These are phyloP conservation scores for Noctua pronuba DNA, from an alignment of 2,888 invertebrate species.

Conservation along the genomic window DNA sequence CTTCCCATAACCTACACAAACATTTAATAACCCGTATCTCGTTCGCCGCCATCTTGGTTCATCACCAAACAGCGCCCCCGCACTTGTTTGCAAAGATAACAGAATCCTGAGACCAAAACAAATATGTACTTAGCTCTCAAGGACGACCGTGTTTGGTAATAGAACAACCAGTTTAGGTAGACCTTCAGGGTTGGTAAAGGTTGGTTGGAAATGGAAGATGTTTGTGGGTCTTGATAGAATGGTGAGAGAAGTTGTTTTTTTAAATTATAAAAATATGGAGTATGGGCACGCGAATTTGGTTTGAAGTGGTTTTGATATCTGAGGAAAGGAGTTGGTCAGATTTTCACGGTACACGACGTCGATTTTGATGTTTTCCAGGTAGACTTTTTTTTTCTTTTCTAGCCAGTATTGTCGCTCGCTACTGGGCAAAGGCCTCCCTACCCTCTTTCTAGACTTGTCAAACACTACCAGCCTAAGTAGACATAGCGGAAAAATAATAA, in stretches of 20 bases:
- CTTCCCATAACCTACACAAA: conserved; percentile 64
- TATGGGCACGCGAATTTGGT: conserved; percentile 31
- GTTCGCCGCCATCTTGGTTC: conserved; percentile 61
- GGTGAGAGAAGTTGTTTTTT: conserved; percentile 14
- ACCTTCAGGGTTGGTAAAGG: neutral
- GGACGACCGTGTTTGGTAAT: conserved; percentile 74
- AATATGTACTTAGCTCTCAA: conserved; percentile 86
- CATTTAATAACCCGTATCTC: conserved; percentile 58
- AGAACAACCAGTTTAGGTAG: conserved; percentile 45
- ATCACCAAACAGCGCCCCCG: conserved; percentile 72
- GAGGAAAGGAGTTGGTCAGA: neutral
- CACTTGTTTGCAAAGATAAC: conserved; percentile 87
- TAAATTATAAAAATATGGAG: conserved; percentile 40
- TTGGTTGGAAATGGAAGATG: neutral
- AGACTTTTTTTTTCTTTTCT: neutral
- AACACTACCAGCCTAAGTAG: neutral
- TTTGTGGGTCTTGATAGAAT: conserved; percentile 1
- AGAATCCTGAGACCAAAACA: conserved; percentile 83
- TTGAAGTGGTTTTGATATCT: conserved; percentile 11
- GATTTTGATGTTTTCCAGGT: neutral
- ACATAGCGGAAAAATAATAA: neutral
- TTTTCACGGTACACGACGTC: neutral
- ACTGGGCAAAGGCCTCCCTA: neutral
- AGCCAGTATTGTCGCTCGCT: neutral
- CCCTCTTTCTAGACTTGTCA: neutral